Evolutionary conservation across 2,113 vertebrate genomes (phyloP), one percentile per base, ranked within the genome.

Genomic region (Chaetops frenatus): DNA sequence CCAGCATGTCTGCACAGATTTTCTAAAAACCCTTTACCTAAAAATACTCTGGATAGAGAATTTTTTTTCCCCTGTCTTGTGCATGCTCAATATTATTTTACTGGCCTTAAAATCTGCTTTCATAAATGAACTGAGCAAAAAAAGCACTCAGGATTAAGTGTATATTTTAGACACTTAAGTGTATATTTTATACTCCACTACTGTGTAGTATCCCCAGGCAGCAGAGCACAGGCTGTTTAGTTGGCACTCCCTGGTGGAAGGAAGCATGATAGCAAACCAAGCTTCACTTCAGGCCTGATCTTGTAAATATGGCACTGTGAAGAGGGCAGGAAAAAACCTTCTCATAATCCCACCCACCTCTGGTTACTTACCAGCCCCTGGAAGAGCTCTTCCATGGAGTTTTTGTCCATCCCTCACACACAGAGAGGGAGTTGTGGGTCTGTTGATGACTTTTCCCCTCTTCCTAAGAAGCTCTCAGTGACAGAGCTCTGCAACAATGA

Each of bases 231-330:
- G 72, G 40, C 84, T 92, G 94, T 80, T 91, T 90, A 83, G 84
- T n/a, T 95, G 94, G 94, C 95, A 92, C 95, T 88, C 94, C 80
- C 94, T 94, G 88, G 71, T 95, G 96, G 96, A 90, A 93, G 60
- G 10, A 81, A 64, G 48, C 15, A 58, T 62, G 80, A 89, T 51
- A 92, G 94, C 95, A 96, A 88, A 56, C 40, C 2, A 6, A 86
- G 64, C 2, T 44, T 2, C 22, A 29, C 48, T 74, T 33, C 14
- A 45, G 61, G n/a, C 38, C 19, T 22, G n/a, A 16, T 33, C 22
- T 31, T 18, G 38, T 36, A 48, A 92, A 64, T n/a, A 47, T 36
- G 56, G 57, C 3, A 5, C 35, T 24, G 4, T 7, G 38, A 54
- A 33, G 7, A 87, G 47, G 29, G 29, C 24, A 90, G 66, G 36